Evolutionary conservation across 2,888 invertebrate species (phyloP).

Genomic region (Lasioglossum villosulum): DNA sequence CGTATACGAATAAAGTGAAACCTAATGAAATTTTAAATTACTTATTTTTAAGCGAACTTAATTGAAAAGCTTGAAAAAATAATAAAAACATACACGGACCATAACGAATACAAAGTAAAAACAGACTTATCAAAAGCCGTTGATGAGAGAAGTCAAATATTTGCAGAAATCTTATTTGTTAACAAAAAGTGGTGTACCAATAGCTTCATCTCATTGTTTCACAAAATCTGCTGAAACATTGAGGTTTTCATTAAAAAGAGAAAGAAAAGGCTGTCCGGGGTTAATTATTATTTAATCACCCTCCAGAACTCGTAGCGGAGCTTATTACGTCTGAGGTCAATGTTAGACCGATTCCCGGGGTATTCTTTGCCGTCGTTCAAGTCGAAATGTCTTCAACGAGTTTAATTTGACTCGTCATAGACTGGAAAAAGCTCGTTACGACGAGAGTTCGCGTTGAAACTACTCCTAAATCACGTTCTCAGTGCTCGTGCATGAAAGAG

Average conservation of each 20-base stretch:
- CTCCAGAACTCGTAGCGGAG: neutral
- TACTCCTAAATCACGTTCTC: constrained; percentile 7
- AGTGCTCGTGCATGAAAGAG: neutral
- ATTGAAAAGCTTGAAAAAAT: neutral
- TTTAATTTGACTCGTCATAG: neutral
- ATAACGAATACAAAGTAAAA: too few relatives aligned
- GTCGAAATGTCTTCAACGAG: neutral
- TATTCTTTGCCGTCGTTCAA: neutral
- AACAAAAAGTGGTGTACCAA: too few relatives aligned
- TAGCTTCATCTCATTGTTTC: too few relatives aligned
- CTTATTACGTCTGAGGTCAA: neutral
- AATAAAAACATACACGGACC: too few relatives aligned
- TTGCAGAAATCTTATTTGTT: neutral
- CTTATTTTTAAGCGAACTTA: neutral
- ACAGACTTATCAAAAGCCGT: too few relatives aligned
- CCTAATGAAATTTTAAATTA: too few relatives aligned
- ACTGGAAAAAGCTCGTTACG: constrained; percentile 22
- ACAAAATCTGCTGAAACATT: neutral
- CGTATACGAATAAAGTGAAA: too few relatives aligned
- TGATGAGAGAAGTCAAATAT: neutral
- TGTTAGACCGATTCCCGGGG: neutral
- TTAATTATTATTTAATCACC: neutral
- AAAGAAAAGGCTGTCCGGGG: neutral
- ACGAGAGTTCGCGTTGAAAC: constrained; percentile 15
- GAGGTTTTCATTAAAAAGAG: neutral